Evolutionary conservation across 2,797 vertebrate genomes (phyloP), one percentile per base, ranked within the genome.

Genomic region (Salarias fasciatus): DNA sequence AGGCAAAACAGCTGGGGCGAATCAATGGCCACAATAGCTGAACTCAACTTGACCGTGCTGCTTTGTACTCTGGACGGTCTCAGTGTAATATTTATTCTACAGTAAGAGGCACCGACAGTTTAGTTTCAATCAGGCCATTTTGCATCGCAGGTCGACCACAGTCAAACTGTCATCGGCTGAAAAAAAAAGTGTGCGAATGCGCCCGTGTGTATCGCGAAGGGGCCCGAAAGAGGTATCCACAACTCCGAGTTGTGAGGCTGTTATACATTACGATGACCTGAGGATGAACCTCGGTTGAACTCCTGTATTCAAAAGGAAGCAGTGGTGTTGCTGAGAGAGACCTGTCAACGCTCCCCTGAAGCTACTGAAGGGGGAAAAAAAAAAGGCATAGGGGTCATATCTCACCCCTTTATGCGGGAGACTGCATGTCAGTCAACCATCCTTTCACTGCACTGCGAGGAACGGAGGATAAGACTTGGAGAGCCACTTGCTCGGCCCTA

Each of bases 251-350:
- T 5, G 66, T 30, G 41, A 68, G 31, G 53, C 53, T 36, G 52
- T 73, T 77, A 42, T 62, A 46, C 3, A 36, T 72, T 52, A 46
- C 18, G 6, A 29, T 61, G 81, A 87, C 85, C 83, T 5, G 36
- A 28, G 64, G 55, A 64, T 85, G 85, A 87, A 84, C 88, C 72
- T 28, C 12, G 45, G 63, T 2, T 80, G 79, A 87, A 85, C 84
- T 74, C 72, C 48, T 30, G 77, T 50, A 46, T 56, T 48, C 1
- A 5, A 73, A 68, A 65, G 33, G 62, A 69, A 52, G 73, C 45
- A 8, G 61, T 8, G 11, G 31, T 64, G 69, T 57, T 75, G 69
- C 55, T 60, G 58, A 60, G 71, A 76, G 72, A 69, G 74, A 50
- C 74, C 77, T 73, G 87, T 89, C 85, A 86, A 82, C 83, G 69